Conservation (phyloP, 2,797 vertebrate species). For the Myiothlypis chrysogaster region DNA sequence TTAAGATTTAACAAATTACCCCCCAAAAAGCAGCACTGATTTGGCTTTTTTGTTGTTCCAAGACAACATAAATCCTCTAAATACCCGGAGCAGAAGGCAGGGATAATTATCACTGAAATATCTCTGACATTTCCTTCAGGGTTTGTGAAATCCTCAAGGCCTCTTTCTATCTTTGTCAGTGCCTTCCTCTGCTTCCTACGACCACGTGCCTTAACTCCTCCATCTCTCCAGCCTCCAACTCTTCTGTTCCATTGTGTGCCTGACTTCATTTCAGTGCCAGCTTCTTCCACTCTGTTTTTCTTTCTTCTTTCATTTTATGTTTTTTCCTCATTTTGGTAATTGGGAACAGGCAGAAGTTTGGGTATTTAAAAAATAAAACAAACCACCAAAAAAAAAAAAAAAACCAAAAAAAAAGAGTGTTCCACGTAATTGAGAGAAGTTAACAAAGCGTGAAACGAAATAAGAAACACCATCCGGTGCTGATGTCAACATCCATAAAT, state of each 20-base stretch:
- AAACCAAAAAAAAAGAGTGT: neutral
- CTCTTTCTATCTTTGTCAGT: slow-evolving; percentile 46
- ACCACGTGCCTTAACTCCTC: slow-evolving; percentile 52
- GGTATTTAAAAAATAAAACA: neutral
- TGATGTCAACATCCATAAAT: slow-evolving; percentile 25
- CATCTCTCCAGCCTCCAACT: slow-evolving; percentile 44
- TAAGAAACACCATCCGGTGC: slow-evolving; percentile 38
- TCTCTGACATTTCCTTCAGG: slow-evolving; percentile 35
- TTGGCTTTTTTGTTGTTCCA: neutral
- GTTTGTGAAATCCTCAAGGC: slow-evolving; percentile 24
- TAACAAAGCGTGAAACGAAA: slow-evolving; percentile 38
- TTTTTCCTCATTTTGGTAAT: neutral
- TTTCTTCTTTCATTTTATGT: neutral
- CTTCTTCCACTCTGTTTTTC: neutral
- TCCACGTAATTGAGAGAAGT: slow-evolving; percentile 30
- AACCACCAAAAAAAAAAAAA: neutral
- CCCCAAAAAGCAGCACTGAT: neutral
- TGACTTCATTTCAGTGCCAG: neutral
- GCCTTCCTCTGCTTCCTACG: slow-evolving; percentile 27
- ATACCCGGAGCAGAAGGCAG: slow-evolving; percentile 13
- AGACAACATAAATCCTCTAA: neutral
- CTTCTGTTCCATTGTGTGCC: slow-evolving; percentile 4
- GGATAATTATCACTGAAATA: slow-evolving; percentile 6
- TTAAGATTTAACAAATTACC: neutral
- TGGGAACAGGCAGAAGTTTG: slow-evolving; percentile 40